These are phyloP conservation scores for Peromyscus eremicus DNA, from an alignment of 2,797 vertebrate genomes.

Conservation along the genomic window DNA sequence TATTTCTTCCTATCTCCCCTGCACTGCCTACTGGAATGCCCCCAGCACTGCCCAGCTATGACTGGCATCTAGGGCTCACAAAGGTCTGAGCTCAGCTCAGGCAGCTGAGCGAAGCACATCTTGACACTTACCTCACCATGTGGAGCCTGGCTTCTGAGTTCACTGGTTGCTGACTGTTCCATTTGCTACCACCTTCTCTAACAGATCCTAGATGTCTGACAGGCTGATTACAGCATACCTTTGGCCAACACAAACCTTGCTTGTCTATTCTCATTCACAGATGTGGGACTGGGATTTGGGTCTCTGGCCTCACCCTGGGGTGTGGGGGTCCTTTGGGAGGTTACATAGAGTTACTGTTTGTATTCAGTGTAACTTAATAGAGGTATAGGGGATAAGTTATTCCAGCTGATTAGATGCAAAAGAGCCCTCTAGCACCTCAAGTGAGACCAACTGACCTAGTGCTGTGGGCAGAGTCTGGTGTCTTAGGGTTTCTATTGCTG, in stretches of 20 bases:
- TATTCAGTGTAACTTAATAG: not conserved
- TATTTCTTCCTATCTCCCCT: not conserved
- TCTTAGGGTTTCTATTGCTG: not conserved
- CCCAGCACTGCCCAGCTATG: not conserved
- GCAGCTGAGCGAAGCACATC: not conserved
- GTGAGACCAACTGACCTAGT: not conserved
- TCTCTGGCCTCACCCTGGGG: not conserved
- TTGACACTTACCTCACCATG: slow-evolving; percentile 31
- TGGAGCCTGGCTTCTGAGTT: not conserved
- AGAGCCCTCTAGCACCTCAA: not conserved
- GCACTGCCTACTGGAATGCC: not conserved
- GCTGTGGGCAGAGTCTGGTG: not conserved
- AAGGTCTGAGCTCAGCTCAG: slow-evolving; percentile 51
- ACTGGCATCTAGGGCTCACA: not conserved
- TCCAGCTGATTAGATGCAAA: not conserved
- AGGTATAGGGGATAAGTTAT: not conserved
- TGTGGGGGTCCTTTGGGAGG: not conserved
- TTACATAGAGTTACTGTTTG: not conserved
- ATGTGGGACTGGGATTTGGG: not conserved
- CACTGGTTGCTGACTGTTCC: not conserved
- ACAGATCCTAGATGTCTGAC: not conserved
- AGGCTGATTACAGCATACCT: not conserved
- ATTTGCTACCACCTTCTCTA: not conserved
- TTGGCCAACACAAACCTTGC: not conserved
- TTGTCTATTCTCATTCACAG: not conserved